Base-by-base conservation (phyloP, 2,888 invertebrate species). In the Lydus trimaculatus region DNA sequence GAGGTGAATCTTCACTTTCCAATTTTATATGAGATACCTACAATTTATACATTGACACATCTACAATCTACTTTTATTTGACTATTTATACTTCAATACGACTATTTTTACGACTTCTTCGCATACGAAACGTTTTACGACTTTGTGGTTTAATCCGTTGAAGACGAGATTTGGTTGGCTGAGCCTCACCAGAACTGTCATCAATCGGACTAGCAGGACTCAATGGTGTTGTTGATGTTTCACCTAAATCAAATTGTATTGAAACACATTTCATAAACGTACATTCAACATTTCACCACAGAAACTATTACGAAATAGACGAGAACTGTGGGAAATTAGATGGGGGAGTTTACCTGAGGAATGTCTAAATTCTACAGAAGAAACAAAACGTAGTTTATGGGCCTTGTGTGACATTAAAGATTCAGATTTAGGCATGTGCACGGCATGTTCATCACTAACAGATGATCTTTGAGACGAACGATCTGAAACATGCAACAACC, bases 121-220 rank as follows among this genome's bases (percentile, higher is more conserved):
- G 89, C 70, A 95, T 89, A 71, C 96, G 91, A 86, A 98, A 98
- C 0, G 97, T 97, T 86, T 96, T 97, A 78, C 97, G 90, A 79
- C 96, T 97, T 81, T 96, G 97, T 39, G 96, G 97, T 86, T 96
- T 97, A 65, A 96, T 93, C 23, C 98, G 89, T 82, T 98, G 98
- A 67, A 98, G 88, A 5, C 96, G 88, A 36, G 92, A 92, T 81
- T 89, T 87, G 84, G 87, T 84, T 78, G 88, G 84, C 82, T 86
- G 85, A 48, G 82, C 88, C 81, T 90, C 90, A 23, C 90, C 91
- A 1, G 91, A 90, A 76, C 90, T 90, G 75, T 91, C 91, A 80
- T 91, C 91, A 48, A 87, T 89, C 31, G 91, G 91, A 83, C 91
- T 91, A 75, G 88, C 90, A 23, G 94, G 94, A 58, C 94, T 94